Evolutionary conservation across 92 coral and sea anemone genomes (phyloP).

Genomic region (Pocillopora meandrina): DNA sequence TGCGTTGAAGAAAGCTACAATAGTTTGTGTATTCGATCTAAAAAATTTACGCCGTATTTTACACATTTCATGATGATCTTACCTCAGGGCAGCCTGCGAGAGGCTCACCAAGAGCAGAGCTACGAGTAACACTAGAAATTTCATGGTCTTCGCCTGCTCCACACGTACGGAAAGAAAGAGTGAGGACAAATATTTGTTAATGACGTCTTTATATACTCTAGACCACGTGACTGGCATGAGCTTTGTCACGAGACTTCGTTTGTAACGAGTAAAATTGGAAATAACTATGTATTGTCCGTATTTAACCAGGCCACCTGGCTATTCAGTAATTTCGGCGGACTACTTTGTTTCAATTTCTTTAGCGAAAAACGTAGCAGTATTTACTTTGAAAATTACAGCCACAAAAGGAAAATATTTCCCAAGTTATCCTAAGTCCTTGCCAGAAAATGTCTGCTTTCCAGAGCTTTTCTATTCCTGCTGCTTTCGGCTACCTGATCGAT

Average conservation of each 20-base stretch:
- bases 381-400: too few species aligned
- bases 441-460: too few species aligned
- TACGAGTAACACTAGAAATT: neutral
- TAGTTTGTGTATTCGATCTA: neutral
- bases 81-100: slow-evolving; percentile 74
- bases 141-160: neutral
- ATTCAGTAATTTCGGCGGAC: too few species aligned
- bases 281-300: too few species aligned
- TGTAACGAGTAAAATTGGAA: neutral
- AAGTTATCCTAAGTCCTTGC: neutral
- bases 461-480: too few species aligned
- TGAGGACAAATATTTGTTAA: neutral
- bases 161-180: neutral
- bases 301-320: too few species aligned
- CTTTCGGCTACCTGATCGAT: too few species aligned
- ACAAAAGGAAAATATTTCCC: neutral
- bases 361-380: too few species aligned
- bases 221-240: slow-evolving; percentile 64
- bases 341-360: too few species aligned
- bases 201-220: neutral
- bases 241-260: slow-evolving; percentile 49
- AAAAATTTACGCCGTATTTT: neutral
- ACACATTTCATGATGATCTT: neutral
- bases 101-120: slow-evolving; percentile 40
- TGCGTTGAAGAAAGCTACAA: neutral